Evolutionary conservation across 2,797 vertebrate genomes (phyloP).

Genomic region (Thalassophryne amazonica): DNA sequence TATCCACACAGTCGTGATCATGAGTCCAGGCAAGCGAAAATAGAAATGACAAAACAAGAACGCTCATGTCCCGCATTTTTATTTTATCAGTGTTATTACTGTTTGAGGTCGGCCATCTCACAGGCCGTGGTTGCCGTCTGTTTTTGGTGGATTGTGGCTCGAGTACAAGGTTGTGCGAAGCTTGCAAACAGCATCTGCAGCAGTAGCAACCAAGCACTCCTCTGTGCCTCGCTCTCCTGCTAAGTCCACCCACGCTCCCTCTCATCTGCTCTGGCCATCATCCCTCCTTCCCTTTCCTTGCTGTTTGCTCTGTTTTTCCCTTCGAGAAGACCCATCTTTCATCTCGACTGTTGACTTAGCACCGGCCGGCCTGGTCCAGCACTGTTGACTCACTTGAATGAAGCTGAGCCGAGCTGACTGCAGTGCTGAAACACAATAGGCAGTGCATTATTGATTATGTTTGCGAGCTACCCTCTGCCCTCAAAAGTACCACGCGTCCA

Average conservation of each 20-base stretch:
- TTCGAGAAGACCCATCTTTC: conserved; percentile 34
- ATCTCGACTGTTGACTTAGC: conserved; percentile 41
- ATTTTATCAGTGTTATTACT: conserved; percentile 13
- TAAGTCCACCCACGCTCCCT: conserved; percentile 39
- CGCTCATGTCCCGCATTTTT: too few relatives aligned
- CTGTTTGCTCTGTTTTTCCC: conserved; percentile 8
- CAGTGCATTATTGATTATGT: conserved; percentile 61
- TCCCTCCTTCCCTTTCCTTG: conserved; percentile 11
- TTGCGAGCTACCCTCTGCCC: conserved; percentile 52
- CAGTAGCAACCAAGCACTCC: conserved; percentile 35
- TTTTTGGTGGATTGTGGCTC: conserved; percentile 13
- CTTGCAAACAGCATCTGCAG: conserved; percentile 60
- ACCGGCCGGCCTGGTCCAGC: not conserved
- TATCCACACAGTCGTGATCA: too few relatives aligned
- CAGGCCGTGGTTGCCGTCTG: not conserved
- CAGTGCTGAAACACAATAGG: conserved; percentile 49
- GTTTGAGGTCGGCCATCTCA: conserved; percentile 5
- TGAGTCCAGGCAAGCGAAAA: too few relatives aligned
- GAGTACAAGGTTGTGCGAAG: conserved; percentile 29
- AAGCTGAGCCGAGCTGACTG: conserved; percentile 32
- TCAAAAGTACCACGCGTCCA: not conserved
- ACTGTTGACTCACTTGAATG: conserved; percentile 29
- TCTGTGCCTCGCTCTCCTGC: conserved; percentile 45
- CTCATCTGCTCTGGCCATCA: conserved; percentile 56
- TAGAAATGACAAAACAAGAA: too few relatives aligned